Evolutionary conservation across 2,113 vertebrate genomes (phyloP).

Genomic region (Platichthys flesus): DNA sequence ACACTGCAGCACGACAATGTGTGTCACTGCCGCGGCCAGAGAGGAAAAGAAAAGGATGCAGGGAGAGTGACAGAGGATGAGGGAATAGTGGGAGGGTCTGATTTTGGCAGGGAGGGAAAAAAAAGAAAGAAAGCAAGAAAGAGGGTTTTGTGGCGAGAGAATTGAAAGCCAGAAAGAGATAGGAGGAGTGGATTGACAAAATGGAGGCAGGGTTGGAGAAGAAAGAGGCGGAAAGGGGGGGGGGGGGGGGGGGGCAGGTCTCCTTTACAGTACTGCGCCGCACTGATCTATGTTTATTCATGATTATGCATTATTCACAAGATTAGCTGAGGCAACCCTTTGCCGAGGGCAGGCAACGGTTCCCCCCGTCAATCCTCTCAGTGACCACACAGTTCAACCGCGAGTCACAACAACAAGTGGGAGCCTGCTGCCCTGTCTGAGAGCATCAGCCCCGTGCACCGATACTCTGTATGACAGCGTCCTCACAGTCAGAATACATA

Average conservation of each 20-base stretch:
- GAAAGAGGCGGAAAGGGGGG: conserved; percentile 13
- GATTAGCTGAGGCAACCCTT: conserved; percentile 75
- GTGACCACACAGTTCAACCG: conserved; percentile 60
- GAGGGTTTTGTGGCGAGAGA: conserved; percentile 41
- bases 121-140: conserved; percentile 31
- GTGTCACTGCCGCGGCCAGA: conserved; percentile 59
- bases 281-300: conserved; percentile 73
- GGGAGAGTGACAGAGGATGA: conserved; percentile 53
- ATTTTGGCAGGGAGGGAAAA: conserved; percentile 56
- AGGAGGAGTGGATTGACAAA: conserved; percentile 39
- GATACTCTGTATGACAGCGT: conserved; percentile 19
- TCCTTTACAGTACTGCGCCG: conserved; percentile 59
- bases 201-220: conserved; percentile 31
- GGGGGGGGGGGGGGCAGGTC: conserved; percentile 32
- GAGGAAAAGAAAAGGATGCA: conserved; percentile 45
- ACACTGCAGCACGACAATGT: conserved; percentile 65
- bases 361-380: conserved; percentile 35
- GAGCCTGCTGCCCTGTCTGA: conserved; percentile 43
- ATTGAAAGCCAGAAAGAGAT: conserved; percentile 44
- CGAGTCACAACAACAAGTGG: conserved; percentile 56
- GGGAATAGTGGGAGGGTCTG: conserved; percentile 58
- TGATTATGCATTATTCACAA: conserved; percentile 79
- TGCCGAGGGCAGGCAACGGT: conserved; percentile 56
- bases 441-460: conserved; percentile 38
- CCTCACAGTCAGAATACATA: conserved; percentile 54